Base-by-base conservation (phyloP, 2,113 vertebrate species). In the Ornithorhynchus anatinus region DNA sequence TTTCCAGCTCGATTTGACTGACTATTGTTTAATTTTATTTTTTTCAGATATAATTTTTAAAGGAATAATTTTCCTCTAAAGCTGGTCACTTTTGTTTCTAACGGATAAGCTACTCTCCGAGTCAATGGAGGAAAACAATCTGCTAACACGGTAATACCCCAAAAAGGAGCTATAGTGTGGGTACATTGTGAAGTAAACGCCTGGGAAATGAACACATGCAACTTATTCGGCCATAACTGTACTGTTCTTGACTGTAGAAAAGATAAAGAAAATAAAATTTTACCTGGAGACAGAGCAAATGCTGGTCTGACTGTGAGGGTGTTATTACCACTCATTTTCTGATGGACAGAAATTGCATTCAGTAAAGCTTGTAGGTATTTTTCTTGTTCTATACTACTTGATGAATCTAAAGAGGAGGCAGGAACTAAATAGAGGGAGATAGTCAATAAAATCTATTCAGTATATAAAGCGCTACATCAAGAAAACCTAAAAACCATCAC, bases 331-430 rank as follows among this genome's bases (percentile, higher is more conserved):
- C 95, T 97, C 79, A 92, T 91, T 86, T 95, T 98, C 92, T 94
- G 96, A 90, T 96, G 93, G 82, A 96, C 68, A 14, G 97, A 97
- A 82, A 98, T 95, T 73, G 96, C 96, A 84, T 86, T 94, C 58
- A 99, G 88, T 80, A 99, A 94, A 64, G 97, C 96, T 82, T 97
- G 97, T 25, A 99, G 94, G 81, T 99, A 99, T 61, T 99, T 99
- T 58, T 99, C 98, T 84, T 99, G 98, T 76, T 99, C 98, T 77
- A 99, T 95, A 79, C 96, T 99, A 90, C 96, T 98, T 81, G 96
- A 99, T 4, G 94, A 97, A 72, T 99, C 98, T 27, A 98, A 94
- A 65, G 93, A 92, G 3, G 94, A 95, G 71, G 94, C 83, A 23
- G 96, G 94, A 86, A 89, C 95, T 96, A 66, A 60, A 77, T 63